Evolutionary conservation across 1,140 invertebrate genomes (phyloP), one percentile per base, ranked within the genome.

Genomic region (Ostrea edulis): DNA sequence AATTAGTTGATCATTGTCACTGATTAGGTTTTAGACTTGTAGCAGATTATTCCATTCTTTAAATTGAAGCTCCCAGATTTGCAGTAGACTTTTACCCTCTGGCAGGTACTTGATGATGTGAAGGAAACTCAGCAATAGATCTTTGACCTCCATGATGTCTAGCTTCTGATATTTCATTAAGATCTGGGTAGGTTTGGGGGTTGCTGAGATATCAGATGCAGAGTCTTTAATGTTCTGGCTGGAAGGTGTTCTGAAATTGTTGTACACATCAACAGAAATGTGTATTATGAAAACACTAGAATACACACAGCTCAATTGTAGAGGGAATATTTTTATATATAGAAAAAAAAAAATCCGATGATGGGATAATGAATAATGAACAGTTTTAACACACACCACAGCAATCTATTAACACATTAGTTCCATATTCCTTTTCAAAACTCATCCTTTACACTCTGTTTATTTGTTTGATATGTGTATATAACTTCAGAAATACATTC

Each of bases 101-200:
- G 97, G 97, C 82, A 98, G 94, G 95, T 98, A 97, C 94, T 98
- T 98, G 44, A 99, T 95, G 77, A 99, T 97, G 95, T 98, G 98
- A 22, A 99, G 95, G 94, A 98, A 98, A 93, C 97, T 98, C 1
- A 99, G 94, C 20, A 99, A 95, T 22, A 99, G 95, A 95, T 99
- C 98, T 93, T 97, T 97, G 53, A 98, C 96, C 96, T 98, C 98
- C 12, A 95, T 92, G 0, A 95, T 93, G 86, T 96, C 96, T n/a
- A 98, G 95, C 94, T 97, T 98, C 94, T 98, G 97, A 91, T 96
- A 97, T 77, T 94, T 90, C 95, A 96, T 9, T 95, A 95, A 58
- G 95, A 91, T 91, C 14, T 90, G 83, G 7, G 89, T 62, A 17
- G 86, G 77, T 55, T 88, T 88, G 25, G 87, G 86, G 82, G 82